Evolutionary conservation across 2,113 vertebrate species (phyloP), one percentile per base, ranked within the genome.

Genomic region (Nerophis ophidion): DNA sequence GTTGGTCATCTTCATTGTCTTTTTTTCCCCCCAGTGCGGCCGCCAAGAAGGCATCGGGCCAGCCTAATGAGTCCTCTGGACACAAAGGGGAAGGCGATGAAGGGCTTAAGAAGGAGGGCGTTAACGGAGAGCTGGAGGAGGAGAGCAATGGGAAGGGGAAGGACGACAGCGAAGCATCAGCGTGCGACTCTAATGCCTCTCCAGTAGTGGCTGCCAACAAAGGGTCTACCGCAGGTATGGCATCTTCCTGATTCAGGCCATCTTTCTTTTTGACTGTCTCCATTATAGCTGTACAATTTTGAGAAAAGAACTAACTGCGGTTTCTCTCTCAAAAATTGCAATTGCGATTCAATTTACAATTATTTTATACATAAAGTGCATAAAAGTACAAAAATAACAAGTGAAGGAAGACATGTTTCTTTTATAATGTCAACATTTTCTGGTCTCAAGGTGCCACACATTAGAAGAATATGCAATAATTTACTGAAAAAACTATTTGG

Each of bases 61-160:
- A 61, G 1, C 47, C 71, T 0, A 1, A 74, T 0, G 81, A 92
- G 54, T 88, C 57, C 51, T 48, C 67, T 0, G 74, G 12, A 44
- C 75, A 71, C 15, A 79, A 81, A 61, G 77, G 15, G 7, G 76
- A 66, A 9, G 19, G 13, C 35, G 72, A 74, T 79, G 10, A 85
- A 83, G 87, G 5, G 8, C 46, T 47, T 57, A 56, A 56, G 45
- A 81, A 84, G 73, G 76, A 91, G 71, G 89, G 85, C 14, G 65
- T 95, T 66, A 98, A 98, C 34, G 94, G 97, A 66, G 94, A 98
- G 76, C 84, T 89, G 36, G 92, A 89, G 62, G 86, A 90, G 4
- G 87, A 89, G 79, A 82, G 72, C 72, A 90, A 86, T 12, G 83
- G 77, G 11, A 90, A 83, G 53, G 59, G 48, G 53, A 93, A 93